Evolutionary conservation across 2,113 vertebrate genomes (phyloP), one percentile per base, ranked within the genome.

Genomic region (Mirza zaza): DNA sequence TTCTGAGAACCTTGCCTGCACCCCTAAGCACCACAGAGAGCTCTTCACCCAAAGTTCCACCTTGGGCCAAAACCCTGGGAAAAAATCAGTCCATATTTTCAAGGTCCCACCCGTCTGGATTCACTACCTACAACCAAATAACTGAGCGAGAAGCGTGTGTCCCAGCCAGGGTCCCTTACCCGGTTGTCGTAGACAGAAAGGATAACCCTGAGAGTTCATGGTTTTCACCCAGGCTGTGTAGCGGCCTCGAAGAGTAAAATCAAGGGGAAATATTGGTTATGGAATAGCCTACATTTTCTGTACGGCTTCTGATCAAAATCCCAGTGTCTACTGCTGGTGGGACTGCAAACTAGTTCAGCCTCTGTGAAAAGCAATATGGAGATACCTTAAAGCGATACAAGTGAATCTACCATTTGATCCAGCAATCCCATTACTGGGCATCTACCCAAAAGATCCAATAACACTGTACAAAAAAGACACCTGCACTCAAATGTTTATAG

Each of bases 161-260:
- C 21, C 27, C 79, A 21, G 5, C 68, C n/a, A 27, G n/a, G 20
- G 36, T 15, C 55, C n/a, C n/a, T 50, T 5, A 2, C 20, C 5
- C 1, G 1, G 15, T 10, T 3, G 8, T 8, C 42, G 4, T 18
- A 36, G 65, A 81, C 0, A 15, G 36, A 36, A 34, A 27, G 8
- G 3, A 17, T 27, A 29, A 42, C 17, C 12, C 15, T 9, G 21
- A 55, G 55, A 45, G n/a, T 0, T 2, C 10, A 39, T 2, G 6
- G 18, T 14, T 34, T 32, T 68, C 8, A 5, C 0, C 0, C 0
- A 63, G 39, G 5, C 9, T 13, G 6, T 7, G 21, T 1, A 17
- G n/a, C 8, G 23, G 4, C 14, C 13, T 11, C 0, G 2, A 11
- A 82, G 52, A 50, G 25, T 14, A 57, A 61, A 71, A 6, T 8